A percentile compares a stretch with the other conserved stretches of the same genome.
Evolutionary conservation across 35 echinoderm and acorn worm species (phyloP).

Genomic region (Apostichopus californicus): DNA sequence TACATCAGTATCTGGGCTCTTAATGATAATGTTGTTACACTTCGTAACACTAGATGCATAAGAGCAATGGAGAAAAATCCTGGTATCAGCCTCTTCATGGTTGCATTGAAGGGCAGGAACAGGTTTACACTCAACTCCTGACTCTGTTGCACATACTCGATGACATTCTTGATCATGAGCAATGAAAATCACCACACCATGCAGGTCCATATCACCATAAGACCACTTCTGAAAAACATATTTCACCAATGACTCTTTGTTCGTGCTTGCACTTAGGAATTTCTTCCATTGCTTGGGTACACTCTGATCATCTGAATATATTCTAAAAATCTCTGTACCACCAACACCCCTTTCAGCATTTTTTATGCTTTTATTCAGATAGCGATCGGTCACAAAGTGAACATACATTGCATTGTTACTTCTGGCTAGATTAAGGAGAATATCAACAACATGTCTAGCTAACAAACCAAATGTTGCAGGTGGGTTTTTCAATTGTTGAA

Average conservation of each 20-base stretch:
- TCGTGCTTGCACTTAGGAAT: conserved; percentile 38
- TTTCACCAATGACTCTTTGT: conserved; percentile 8
- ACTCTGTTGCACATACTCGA: background rate
- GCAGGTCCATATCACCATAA: background rate
- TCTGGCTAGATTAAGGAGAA: conserved; percentile 10
- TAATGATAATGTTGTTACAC: background rate
- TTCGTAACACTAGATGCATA: background rate
- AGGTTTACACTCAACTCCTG: background rate
- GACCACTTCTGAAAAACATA: conserved; percentile 20
- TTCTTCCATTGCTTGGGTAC: conserved; percentile 64
- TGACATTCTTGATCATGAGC: background rate
- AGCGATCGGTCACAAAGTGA: conserved; percentile 36
- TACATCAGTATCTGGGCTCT: no score
- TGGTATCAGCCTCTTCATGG: conserved; percentile 13
- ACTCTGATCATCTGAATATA: conserved; percentile 55
- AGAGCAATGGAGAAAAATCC: conserved; percentile 5
- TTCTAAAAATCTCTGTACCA: conserved; percentile 8
- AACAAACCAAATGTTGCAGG: conserved; percentile 35
- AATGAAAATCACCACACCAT: background rate
- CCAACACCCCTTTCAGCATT: conserved; percentile 25
- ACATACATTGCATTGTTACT: conserved; percentile 18
- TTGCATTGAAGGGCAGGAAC: conserved; percentile 12
- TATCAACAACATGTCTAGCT: conserved; percentile 21
- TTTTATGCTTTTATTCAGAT: conserved; percentile 20
- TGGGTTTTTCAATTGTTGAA: conserved; percentile 42